A percentile compares a stretch with the other conserved stretches of the same genome.
Evolutionary conservation across 2,797 vertebrate genomes (phyloP).

Genomic region (Poeciliopsis infans): DNA sequence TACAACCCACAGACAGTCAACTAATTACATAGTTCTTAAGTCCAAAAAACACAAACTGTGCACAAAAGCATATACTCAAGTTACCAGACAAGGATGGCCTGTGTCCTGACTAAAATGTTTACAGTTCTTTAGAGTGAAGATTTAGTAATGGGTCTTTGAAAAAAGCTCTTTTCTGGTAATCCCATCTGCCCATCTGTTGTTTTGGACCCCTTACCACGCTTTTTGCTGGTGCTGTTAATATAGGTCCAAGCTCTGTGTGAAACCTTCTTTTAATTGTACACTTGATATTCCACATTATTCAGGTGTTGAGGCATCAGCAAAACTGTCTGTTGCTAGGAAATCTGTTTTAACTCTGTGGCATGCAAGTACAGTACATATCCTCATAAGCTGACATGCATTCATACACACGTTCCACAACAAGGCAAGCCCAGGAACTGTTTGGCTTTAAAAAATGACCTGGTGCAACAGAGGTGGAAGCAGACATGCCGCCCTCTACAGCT

Average conservation of each 20-base stretch:
- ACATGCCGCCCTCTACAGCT: constrained; percentile 34
- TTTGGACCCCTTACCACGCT: constrained; percentile 57
- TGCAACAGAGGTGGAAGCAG: constrained; percentile 27
- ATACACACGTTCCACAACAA: constrained; percentile 26
- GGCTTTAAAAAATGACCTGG: constrained; percentile 38
- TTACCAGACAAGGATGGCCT: constrained; percentile 5
- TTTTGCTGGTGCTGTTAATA: constrained; percentile 60
- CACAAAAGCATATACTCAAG: background rate
- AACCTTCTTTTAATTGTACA: constrained; percentile 40
- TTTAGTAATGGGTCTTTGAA: constrained; percentile 42
- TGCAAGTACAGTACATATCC: constrained; percentile 27
- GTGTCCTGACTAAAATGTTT: constrained; percentile 34
- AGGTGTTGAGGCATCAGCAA: constrained; percentile 30
- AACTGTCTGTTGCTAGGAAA: constrained; percentile 40
- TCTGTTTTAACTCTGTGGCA: constrained; percentile 10
- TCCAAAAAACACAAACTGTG: constrained; percentile 26
- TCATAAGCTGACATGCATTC: constrained; percentile 17
- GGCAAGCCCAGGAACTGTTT: constrained; percentile 31
- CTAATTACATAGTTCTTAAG: constrained; percentile 24
- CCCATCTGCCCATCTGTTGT: constrained; percentile 68
- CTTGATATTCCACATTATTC: constrained; percentile 12
- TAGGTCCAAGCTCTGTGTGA: constrained; percentile 69
- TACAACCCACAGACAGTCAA: constrained; percentile 15
- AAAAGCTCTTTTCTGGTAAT: constrained; percentile 66
- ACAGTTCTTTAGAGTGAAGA: constrained; percentile 24